phyloP scores from a whole-genome alignment of 2,113 vertebrate species.

The Strix aluco region DNA sequence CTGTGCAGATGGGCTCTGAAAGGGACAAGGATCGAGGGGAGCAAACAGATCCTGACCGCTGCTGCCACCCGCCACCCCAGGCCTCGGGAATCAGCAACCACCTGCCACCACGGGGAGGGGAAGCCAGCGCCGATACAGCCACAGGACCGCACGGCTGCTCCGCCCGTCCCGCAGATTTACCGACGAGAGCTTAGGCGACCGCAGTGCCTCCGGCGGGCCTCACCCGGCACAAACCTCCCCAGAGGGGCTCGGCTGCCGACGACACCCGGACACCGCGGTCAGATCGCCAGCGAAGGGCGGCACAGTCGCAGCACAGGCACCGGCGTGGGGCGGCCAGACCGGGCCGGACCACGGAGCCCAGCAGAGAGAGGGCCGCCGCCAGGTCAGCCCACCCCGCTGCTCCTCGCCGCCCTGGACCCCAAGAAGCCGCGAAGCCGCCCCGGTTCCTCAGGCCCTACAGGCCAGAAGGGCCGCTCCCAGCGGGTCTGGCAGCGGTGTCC shows the following conservation, averaged over 20 bases:
- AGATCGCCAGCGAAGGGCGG: neutral
- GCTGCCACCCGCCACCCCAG: neutral
- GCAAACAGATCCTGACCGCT: too few species aligned
- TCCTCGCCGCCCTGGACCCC: too few species aligned
- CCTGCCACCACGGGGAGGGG: neutral
- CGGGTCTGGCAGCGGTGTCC: too few species aligned
- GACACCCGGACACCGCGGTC: neutral
- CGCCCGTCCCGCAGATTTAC: neutral
- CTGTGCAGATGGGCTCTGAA: too few species aligned
- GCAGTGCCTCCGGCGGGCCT: neutral
- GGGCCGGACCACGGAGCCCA: neutral
- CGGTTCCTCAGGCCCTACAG: fast-evolving
- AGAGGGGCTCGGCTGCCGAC: too few species aligned
- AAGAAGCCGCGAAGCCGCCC: neutral
- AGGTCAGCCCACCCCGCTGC: neutral
- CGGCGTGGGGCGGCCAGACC: too few species aligned
- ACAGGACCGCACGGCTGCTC: neutral
- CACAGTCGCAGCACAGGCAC: neutral
- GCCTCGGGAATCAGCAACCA: too few species aligned
- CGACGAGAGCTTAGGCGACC: neutral
- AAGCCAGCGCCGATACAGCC: neutral
- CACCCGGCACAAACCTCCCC: neutral
- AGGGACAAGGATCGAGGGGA: too few species aligned
- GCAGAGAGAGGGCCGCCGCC: fast-evolving
- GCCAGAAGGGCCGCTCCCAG: neutral